Conservation (phyloP, 2,888 invertebrate species). For the Amphipyra tragopoginis region DNA sequence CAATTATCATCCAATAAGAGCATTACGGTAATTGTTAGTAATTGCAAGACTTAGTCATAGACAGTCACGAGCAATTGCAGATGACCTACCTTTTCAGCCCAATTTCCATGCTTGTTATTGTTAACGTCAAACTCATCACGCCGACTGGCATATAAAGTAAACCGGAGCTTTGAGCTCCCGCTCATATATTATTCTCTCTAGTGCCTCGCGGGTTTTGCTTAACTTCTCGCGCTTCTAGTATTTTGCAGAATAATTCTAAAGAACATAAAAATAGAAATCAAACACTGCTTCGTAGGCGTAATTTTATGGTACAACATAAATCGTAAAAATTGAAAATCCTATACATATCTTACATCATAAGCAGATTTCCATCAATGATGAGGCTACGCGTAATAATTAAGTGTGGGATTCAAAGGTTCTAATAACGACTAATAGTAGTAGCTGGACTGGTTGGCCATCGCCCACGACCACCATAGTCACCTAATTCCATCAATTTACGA, state of each 20-base stretch:
- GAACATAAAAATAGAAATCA: too few species aligned
- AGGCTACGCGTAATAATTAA: constrained; percentile 44
- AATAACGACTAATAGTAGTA: constrained; percentile 37
- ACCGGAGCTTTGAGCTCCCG: too few species aligned
- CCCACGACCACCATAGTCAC: constrained; percentile 45
- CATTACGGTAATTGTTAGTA: constrained; percentile 55
- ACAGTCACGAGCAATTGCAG: constrained; percentile 10
- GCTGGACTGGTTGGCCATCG: constrained; percentile 43
- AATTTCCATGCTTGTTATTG: constrained; percentile 23
- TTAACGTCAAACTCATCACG: neutral
- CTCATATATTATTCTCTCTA: too few species aligned
- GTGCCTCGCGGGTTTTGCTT: too few species aligned
- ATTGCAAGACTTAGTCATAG: constrained; percentile 55
- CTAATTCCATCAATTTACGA: constrained; percentile 23
- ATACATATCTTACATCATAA: constrained; percentile 33
- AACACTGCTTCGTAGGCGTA: constrained; percentile 22
- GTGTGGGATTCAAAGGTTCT: constrained; percentile 52
- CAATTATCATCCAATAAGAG: constrained; percentile 60
- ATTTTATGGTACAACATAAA: constrained; percentile 33
- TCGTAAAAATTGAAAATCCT: constrained; percentile 25
- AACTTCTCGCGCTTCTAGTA: too few species aligned
- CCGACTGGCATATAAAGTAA: too few species aligned
- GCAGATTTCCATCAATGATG: constrained; percentile 36
- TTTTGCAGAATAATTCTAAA: too few species aligned
- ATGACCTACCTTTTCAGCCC: constrained; percentile 40